Conservation (phyloP, 2,797 vertebrate genomes). For the Onychomys arenicola region DNA sequence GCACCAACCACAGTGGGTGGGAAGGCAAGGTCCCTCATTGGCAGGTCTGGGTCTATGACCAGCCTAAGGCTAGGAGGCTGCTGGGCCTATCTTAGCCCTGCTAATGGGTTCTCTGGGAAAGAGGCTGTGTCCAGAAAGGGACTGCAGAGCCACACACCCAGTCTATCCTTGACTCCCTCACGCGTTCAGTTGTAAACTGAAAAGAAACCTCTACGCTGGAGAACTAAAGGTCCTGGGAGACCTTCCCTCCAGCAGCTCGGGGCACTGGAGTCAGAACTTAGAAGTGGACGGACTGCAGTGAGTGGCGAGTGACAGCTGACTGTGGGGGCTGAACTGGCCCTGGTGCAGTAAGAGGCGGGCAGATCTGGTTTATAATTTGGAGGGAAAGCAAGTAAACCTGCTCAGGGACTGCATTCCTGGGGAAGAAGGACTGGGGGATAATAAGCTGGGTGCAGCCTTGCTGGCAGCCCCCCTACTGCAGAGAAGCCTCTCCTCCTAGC, state of each 20-base stretch:
- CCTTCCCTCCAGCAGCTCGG: background rate
- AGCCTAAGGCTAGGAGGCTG: background rate
- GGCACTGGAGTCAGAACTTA: background rate
- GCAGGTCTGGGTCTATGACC: background rate
- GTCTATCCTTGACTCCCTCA: background rate
- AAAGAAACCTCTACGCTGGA: background rate
- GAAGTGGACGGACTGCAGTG: background rate
- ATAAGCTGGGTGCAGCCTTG: background rate
- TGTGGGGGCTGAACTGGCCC: background rate
- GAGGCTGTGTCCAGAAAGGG: background rate
- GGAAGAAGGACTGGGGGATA: background rate
- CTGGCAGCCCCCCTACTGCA: background rate
- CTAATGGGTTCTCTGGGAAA: background rate
- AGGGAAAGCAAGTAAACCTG: background rate
- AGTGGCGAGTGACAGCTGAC: fast-evolving
- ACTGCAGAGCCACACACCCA: background rate
- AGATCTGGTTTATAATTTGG: background rate
- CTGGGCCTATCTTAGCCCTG: background rate
- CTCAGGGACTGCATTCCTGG: background rate
- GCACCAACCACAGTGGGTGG: background rate
- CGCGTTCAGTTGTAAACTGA: background rate
- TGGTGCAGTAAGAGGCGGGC: background rate
- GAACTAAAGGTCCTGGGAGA: background rate
- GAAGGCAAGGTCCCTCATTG: background rate
- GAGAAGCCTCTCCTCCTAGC: background rate